These are phyloP conservation scores for Andrena trimmerana DNA, from an alignment of 2,888 invertebrate species.

Conservation along the genomic window DNA sequence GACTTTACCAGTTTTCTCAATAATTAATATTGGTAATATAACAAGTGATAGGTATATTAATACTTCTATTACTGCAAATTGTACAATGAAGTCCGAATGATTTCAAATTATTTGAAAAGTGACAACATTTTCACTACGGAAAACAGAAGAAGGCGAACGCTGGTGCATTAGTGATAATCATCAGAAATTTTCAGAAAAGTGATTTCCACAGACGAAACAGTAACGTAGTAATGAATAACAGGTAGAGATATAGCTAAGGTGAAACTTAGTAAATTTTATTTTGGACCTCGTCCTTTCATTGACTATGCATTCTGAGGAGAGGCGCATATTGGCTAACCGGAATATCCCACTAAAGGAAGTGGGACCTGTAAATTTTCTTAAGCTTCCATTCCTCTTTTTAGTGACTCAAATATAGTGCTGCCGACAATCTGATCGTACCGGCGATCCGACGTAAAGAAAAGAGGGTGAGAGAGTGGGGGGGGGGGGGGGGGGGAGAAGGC, in stretches of 20 bases:
- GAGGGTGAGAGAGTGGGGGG: constrained; percentile 4
- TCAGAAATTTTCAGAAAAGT: constrained; percentile 16
- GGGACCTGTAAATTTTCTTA: constrained; percentile 70
- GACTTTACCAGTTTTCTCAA: too few relatives aligned
- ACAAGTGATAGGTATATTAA: too few relatives aligned
- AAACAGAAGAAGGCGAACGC: too few relatives aligned
- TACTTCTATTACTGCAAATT: too few relatives aligned
- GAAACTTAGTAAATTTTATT: constrained; percentile 44
- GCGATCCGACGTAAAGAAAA: constrained; percentile 39
- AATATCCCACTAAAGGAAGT: constrained; percentile 56
- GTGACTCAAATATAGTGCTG: constrained; percentile 31
- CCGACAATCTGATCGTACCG: constrained; percentile 69
- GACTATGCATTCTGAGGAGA: constrained; percentile 67
- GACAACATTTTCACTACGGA: too few relatives aligned
- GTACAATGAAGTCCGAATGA: too few relatives aligned
- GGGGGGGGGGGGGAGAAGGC: neutral
- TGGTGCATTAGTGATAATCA: neutral
- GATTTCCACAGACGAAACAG: constrained; percentile 12
- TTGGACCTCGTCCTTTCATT: constrained; percentile 63
- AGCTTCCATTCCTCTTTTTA: constrained; percentile 39
- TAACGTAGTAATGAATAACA: constrained; percentile 57
- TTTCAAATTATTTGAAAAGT: too few relatives aligned
- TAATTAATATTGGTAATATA: too few relatives aligned
- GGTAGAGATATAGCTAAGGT: constrained; percentile 35
- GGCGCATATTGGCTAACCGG: constrained; percentile 39